A percentile compares a stretch with the other conserved stretches of the same genome.
phyloP scores from a whole-genome alignment of 2,888 invertebrate genomes.

The Entomobrya proxima region DNA sequence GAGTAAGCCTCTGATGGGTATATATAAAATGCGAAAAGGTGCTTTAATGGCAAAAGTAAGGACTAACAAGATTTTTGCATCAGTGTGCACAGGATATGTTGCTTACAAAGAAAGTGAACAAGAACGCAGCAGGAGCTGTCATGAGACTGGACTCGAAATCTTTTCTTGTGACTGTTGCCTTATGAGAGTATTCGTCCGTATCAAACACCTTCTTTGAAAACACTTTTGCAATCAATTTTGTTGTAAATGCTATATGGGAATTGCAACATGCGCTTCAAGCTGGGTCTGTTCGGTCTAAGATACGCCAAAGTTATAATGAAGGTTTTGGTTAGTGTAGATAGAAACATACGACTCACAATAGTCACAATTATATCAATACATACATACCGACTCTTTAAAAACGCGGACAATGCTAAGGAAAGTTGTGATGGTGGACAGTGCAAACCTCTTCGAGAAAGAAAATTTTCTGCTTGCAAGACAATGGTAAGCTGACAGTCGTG shows the following conservation, averaged over 20 bases:
- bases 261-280: too few species aligned
- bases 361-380: neutral
- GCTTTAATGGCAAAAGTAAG: neutral
- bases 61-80: conserved; percentile 51
- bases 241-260: neutral
- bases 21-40: neutral
- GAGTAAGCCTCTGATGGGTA: too few species aligned
- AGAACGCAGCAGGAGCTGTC: conserved; percentile 63
- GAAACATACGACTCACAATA: neutral
- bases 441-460: conserved; percentile 22
- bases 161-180: neutral
- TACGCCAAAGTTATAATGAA: neutral
- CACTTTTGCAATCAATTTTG: neutral
- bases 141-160: conserved; percentile 60
- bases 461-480: conserved; percentile 57
- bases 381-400: neutral
- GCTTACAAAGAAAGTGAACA: conserved; percentile 18
- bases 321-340: neutral
- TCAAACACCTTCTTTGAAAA: conserved; percentile 2
- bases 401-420: neutral
- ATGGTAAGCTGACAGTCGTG: conserved; percentile 69
- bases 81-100: conserved; percentile 22
- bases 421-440: conserved; percentile 48
- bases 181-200: neutral
- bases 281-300: too few species aligned